phyloP scores from a whole-genome alignment of 1,140 invertebrate genomes.

The Tetraneura akinire region DNA sequence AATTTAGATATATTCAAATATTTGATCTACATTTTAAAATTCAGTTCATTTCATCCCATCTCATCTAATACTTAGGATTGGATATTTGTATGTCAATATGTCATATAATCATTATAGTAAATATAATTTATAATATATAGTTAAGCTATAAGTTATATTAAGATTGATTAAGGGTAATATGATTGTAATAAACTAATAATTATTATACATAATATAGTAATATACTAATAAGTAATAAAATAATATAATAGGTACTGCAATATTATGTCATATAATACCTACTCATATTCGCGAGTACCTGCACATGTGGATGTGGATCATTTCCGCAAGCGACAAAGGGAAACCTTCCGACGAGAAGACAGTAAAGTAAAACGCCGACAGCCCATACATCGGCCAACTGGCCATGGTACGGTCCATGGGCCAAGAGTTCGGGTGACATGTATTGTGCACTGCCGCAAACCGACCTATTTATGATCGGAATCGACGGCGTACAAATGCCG shows the following conservation, averaged over 20 bases:
- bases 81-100: too few relatives aligned
- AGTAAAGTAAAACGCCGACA: background rate
- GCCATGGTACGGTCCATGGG: background rate
- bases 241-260: too few relatives aligned
- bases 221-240: too few relatives aligned
- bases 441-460: background rate
- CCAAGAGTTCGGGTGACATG: background rate
- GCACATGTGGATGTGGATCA: background rate
- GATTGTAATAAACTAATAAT: too few relatives aligned
- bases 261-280: background rate
- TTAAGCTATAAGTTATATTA: too few relatives aligned
- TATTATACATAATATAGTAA: too few relatives aligned
- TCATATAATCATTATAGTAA: too few relatives aligned
- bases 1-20: too few relatives aligned
- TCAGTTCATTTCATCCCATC: background rate
- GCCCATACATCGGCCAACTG: conserved; percentile 1
- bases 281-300: background rate
- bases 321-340: background rate
- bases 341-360: background rate
- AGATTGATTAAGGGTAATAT: too few relatives aligned
- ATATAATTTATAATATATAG: too few relatives aligned
- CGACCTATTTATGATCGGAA: background rate
- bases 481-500: background rate
- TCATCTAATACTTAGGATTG: too few relatives aligned
- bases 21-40: background rate